These are phyloP conservation scores for Seriola quinqueradiata DNA, from an alignment of 2,113 vertebrate species.

Conservation along the genomic window DNA sequence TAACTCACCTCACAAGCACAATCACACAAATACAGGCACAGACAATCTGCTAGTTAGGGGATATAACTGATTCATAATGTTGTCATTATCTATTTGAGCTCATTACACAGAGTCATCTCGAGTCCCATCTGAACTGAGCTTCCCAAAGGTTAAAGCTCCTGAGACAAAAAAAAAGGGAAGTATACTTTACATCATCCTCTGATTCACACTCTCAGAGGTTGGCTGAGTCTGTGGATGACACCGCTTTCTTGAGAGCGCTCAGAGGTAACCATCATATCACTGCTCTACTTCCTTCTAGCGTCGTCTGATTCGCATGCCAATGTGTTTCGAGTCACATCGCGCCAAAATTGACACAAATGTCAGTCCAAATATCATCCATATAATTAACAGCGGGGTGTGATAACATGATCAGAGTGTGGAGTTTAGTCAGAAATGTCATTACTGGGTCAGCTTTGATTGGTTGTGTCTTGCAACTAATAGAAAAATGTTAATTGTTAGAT, in stretches of 20 bases:
- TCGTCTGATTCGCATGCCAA: neutral
- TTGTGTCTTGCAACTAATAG: neutral
- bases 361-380: constrained; percentile 30
- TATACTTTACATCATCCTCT: constrained; percentile 45
- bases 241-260: neutral
- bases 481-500: neutral
- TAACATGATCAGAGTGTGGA: constrained; percentile 16
- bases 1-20: constrained; percentile 19
- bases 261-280: constrained; percentile 17
- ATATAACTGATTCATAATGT: constrained; percentile 58
- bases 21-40: constrained; percentile 6
- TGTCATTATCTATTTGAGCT: constrained; percentile 47
- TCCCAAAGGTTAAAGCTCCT: constrained; percentile 46
- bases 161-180: neutral
- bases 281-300: neutral
- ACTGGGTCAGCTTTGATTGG: neutral
- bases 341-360: constrained; percentile 1
- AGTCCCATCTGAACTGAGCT: constrained; percentile 25
- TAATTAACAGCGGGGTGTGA: constrained; percentile 11
- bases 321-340: constrained; percentile 9
- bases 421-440: constrained; percentile 11
- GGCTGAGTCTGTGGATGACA: constrained; percentile 39
- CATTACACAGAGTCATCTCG: constrained; percentile 32
- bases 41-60: constrained; percentile 33
- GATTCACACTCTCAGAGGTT: constrained; percentile 43